phyloP scores from a whole-genome alignment of 2,888 invertebrate genomes.

The Limenitis camilla region DNA sequence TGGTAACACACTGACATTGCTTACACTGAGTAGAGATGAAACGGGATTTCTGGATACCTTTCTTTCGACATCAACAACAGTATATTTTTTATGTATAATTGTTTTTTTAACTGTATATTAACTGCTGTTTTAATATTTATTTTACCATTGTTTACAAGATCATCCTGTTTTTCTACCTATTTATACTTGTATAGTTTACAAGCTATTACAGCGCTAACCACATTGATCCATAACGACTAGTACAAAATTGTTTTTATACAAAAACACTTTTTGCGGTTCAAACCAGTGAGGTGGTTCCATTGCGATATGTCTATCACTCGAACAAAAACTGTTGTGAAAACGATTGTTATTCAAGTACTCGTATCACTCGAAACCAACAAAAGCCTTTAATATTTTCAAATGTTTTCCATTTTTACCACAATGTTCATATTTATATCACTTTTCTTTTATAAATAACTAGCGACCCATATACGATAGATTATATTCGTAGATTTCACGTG shows the following conservation, averaged over 20 bases:
- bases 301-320: constrained; percentile 19
- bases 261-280: constrained; percentile 23
- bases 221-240: constrained; percentile 17
- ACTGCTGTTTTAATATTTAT: too few relatives aligned
- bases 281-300: constrained; percentile 17
- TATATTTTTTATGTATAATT: too few relatives aligned
- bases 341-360: constrained; percentile 19
- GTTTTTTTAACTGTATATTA: too few relatives aligned
- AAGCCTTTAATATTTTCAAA: constrained; percentile 18
- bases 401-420: constrained; percentile 7
- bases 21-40: too few relatives aligned
- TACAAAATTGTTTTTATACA: constrained; percentile 24
- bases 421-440: constrained; percentile 3
- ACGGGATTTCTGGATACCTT: too few relatives aligned
- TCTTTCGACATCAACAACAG: too few relatives aligned
- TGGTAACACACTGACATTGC: too few relatives aligned
- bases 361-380: constrained; percentile 17
- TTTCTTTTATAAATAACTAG: neutral
- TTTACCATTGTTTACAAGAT: too few relatives aligned
- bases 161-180: too few relatives aligned
- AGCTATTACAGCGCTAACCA: constrained; percentile 20
- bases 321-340: constrained; percentile 20
- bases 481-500: too few relatives aligned
- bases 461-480: neutral
- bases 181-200: neutral